A percentile compares a stretch with the other conserved stretches of the same genome.
Conservation (phyloP, 1,140 invertebrate species). For the Pantala flavescens region DNA sequence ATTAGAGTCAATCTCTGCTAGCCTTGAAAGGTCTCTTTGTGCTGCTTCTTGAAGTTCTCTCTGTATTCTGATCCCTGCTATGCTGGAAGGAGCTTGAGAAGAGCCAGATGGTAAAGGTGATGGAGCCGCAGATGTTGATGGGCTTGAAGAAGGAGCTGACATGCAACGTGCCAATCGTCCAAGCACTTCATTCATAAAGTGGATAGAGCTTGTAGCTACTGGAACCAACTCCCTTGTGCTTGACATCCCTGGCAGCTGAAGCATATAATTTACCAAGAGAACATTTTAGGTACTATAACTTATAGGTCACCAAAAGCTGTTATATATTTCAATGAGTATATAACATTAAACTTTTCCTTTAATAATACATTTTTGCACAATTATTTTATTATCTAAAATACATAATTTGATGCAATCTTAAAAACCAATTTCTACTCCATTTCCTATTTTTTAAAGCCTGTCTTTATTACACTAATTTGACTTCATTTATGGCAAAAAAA, state of each 20-base stretch:
- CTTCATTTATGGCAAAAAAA: too few relatives aligned
- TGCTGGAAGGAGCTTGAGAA: background rate
- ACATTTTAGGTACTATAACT: too few relatives aligned
- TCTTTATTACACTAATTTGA: too few relatives aligned
- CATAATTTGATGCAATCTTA: too few relatives aligned
- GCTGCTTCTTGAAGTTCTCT: slow-evolving; percentile 41
- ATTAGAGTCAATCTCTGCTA: slow-evolving; percentile 75
- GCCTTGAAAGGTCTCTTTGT: slow-evolving; percentile 55
- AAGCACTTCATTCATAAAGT: slow-evolving; percentile 1
- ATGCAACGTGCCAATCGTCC: background rate
- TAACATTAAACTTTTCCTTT: too few relatives aligned
- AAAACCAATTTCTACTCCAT: too few relatives aligned
- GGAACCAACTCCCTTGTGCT: background rate
- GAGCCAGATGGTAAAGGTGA: background rate
- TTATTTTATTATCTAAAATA: too few relatives aligned
- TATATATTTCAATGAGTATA: too few relatives aligned
- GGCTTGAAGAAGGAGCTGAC: background rate
- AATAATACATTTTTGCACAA: too few relatives aligned
- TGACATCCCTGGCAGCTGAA: background rate
- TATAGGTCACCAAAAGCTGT: too few relatives aligned
- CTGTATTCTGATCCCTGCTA: background rate
- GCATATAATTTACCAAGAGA: background rate
- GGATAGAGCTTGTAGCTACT: background rate
- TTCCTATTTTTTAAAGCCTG: too few relatives aligned
- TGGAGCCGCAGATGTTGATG: background rate